These are phyloP conservation scores for Sycophaga agraensis DNA, from an alignment of 1,140 invertebrate species.

Conservation along the genomic window DNA sequence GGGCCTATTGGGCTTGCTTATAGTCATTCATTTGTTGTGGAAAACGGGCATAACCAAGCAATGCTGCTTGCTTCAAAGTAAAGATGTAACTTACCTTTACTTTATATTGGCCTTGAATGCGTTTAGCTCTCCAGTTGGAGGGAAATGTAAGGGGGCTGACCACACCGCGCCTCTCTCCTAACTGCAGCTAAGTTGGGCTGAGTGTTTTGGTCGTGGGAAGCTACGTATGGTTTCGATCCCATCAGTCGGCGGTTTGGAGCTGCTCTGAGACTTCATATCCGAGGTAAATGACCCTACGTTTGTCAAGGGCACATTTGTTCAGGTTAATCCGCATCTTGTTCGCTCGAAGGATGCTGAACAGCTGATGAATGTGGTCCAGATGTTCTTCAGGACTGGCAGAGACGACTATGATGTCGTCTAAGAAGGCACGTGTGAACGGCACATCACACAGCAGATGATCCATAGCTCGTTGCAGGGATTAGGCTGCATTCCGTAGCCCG, in stretches of 20 bases:
- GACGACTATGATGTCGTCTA: background rate
- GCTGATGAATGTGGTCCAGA: background rate
- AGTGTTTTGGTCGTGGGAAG: too few species aligned
- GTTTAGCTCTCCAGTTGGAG: too few species aligned
- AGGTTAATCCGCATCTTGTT: background rate
- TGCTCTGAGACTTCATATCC: too few species aligned
- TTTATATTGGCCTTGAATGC: constrained; percentile 96
- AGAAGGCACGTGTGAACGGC: background rate
- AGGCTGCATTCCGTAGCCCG: background rate
- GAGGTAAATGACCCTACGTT: too few species aligned
- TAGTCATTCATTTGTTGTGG: constrained; percentile 94
- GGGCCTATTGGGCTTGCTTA: constrained; percentile 95
- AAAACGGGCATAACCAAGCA: constrained; percentile 97
- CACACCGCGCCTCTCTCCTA: too few species aligned
- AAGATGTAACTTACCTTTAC: constrained; percentile 82
- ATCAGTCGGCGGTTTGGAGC: too few species aligned
- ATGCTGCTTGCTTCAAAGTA: constrained; percentile 97
- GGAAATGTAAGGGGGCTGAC: too few species aligned
- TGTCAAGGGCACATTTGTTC: background rate
- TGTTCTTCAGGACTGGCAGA: background rate
- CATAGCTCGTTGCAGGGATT: background rate
- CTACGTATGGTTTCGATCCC: too few species aligned
- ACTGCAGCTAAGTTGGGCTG: too few species aligned
- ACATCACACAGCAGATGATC: background rate
- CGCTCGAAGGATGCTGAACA: background rate